Percentiles rank a stretch among this genome's conserved stretches.
Conservation (phyloP, 2,113 vertebrate species). For the Poeciliopsis occidentalis region DNA sequence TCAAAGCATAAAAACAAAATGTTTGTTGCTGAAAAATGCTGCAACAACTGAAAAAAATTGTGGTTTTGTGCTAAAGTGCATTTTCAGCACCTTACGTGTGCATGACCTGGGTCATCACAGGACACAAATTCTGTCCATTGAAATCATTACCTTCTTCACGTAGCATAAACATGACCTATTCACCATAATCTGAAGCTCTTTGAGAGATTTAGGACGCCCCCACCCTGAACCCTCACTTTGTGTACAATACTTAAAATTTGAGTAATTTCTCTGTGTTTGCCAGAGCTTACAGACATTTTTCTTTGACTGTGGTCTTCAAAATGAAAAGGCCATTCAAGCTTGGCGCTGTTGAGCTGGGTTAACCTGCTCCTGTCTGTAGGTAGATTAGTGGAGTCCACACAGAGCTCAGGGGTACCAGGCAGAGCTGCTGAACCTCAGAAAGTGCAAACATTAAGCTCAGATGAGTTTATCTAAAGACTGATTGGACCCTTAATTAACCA, state of each 20-base stretch:
- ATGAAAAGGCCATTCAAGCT: conserved; percentile 86
- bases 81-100: conserved; percentile 62
- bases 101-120: conserved; percentile 50
- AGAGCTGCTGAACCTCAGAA: conserved; percentile 87
- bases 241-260: conserved; percentile 82
- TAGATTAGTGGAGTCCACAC: conserved; percentile 85
- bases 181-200: conserved; percentile 75
- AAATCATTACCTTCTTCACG: conserved; percentile 51
- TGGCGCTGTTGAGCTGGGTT: conserved; percentile 85
- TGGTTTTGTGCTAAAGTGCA: conserved; percentile 48
- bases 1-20: background rate
- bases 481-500: conserved; percentile 92
- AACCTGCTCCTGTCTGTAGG: conserved; percentile 86
- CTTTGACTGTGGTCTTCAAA: conserved; percentile 87
- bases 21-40: conserved; percentile 25
- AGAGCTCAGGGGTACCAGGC: conserved; percentile 94
- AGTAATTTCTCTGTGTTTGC: conserved; percentile 82
- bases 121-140: conserved; percentile 60
- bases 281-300: conserved; percentile 92
- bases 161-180: conserved; percentile 65
- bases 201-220: conserved; percentile 77
- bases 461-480: conserved; percentile 90
- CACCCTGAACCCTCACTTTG: conserved; percentile 62
- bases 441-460: conserved; percentile 91
- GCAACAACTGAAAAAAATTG: conserved; percentile 55